A percentile compares a stretch with the other conserved stretches of the same genome.
Conservation (phyloP, 2,797 vertebrate species). For the Orestias chungarensis region DNA sequence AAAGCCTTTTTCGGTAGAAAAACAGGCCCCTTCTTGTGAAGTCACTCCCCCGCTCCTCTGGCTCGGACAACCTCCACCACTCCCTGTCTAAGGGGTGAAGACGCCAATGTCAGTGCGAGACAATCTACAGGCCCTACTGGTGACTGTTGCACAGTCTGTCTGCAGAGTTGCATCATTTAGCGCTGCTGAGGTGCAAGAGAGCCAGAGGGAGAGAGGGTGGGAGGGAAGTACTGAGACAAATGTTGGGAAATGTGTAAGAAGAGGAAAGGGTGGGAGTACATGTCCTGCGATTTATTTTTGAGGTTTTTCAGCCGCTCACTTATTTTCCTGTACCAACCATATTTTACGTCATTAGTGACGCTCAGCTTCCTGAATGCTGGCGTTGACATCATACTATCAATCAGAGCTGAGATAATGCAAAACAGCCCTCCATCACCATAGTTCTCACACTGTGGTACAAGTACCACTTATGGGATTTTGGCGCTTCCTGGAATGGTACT, state of each 20-base stretch:
- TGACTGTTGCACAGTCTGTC: conserved; percentile 62
- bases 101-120: conserved; percentile 63
- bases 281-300: conserved; percentile 47
- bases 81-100: conserved; percentile 60
- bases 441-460: not conserved
- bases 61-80: conserved; percentile 48
- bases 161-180: conserved; percentile 72
- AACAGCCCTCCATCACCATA: conserved; percentile 1
- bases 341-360: conserved; percentile 36
- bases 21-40: conserved; percentile 31
- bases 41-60: conserved; percentile 28
- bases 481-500: not conserved
- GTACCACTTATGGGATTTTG: not conserved
- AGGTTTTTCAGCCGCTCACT: conserved; percentile 17
- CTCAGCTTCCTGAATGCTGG: conserved; percentile 17
- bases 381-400: conserved; percentile 15
- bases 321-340: conserved; percentile 9
- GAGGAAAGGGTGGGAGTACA: conserved; percentile 54
- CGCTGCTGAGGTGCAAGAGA: conserved; percentile 36
- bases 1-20: conserved; percentile 10
- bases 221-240: conserved; percentile 41
- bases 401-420: conserved; percentile 43
- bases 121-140: conserved; percentile 53
- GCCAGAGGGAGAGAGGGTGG: conserved; percentile 23
- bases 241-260: conserved; percentile 58